Conservation (phyloP, 2,113 vertebrate genomes). For the Abramis brama region DNA sequence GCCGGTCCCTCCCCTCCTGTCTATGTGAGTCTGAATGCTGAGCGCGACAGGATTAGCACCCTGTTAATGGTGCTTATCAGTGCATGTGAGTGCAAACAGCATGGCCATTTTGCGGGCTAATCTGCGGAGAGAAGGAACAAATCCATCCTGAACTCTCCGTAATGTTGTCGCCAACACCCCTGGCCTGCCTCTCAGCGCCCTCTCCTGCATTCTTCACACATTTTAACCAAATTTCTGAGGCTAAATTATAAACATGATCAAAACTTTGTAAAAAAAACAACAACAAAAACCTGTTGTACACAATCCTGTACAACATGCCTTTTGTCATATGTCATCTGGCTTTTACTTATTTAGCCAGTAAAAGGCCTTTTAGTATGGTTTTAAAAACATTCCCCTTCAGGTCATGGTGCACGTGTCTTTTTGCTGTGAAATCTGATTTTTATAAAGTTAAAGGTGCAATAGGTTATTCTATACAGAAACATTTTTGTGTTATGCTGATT, state of each 20-base stretch:
- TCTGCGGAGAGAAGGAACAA: constrained; percentile 36
- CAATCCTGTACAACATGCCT: neutral
- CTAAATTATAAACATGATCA: neutral
- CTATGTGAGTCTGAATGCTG: constrained; percentile 18
- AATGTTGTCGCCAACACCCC: constrained; percentile 13
- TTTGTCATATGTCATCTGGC: neutral
- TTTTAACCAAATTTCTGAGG: neutral
- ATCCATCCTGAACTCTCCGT: constrained; percentile 33
- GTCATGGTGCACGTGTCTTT: neutral
- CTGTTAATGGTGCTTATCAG: constrained; percentile 54
- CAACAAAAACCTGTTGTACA: neutral
- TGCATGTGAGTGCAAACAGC: constrained; percentile 47
- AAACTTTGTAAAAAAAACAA: neutral
- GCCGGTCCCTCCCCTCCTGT: neutral
- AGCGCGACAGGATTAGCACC: constrained; percentile 48
- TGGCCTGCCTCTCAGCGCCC: constrained; percentile 37
- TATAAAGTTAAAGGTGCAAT: no score
- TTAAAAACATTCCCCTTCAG: neutral
- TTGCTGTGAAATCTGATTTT: neutral
- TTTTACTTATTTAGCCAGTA: neutral
- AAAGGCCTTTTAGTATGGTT: neutral
- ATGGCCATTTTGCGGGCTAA: constrained; percentile 46
- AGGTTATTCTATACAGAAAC: no score
- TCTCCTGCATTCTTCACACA: constrained; percentile 21
- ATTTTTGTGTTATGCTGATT: no score